These are phyloP conservation scores for Ciconia stormi DNA, from an alignment of 2,113 vertebrate species.

Conservation along the genomic window DNA sequence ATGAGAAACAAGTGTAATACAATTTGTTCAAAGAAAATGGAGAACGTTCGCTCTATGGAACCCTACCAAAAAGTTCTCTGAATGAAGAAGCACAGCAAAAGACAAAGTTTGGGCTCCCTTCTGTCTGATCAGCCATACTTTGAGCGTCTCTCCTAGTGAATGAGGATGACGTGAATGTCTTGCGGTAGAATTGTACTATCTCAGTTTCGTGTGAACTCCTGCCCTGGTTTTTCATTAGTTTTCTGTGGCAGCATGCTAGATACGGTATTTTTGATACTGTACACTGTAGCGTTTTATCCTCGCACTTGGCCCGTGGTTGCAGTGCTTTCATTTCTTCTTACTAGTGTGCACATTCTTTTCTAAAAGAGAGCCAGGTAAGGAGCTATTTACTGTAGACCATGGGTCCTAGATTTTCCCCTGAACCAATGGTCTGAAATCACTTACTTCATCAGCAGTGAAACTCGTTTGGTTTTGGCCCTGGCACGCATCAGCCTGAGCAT, in stretches of 20 bases:
- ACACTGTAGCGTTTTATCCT: background rate
- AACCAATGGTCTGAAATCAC: background rate
- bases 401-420: background rate
- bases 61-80: background rate
- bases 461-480: background rate
- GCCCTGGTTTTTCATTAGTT: background rate
- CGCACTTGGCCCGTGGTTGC: rapidly evolving
- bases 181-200: background rate
- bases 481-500: background rate
- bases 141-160: rapidly evolving
- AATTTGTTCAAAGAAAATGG: slow-evolving; percentile 29
- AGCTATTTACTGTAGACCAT: background rate
- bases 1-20: slow-evolving; percentile 53
- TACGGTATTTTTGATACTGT: rapidly evolving
- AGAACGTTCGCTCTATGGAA: background rate
- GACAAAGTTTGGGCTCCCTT: background rate
- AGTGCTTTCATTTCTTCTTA: background rate
- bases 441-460: background rate
- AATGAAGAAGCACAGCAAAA: background rate
- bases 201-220: background rate
- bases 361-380: background rate
- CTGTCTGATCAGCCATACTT: rapidly evolving
- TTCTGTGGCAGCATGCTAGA: rapidly evolving
- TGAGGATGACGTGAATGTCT: background rate
- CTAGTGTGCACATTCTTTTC: rapidly evolving